phyloP scores from a whole-genome alignment of 2,888 invertebrate genomes.

The Nephrotoma appendiculata region DNA sequence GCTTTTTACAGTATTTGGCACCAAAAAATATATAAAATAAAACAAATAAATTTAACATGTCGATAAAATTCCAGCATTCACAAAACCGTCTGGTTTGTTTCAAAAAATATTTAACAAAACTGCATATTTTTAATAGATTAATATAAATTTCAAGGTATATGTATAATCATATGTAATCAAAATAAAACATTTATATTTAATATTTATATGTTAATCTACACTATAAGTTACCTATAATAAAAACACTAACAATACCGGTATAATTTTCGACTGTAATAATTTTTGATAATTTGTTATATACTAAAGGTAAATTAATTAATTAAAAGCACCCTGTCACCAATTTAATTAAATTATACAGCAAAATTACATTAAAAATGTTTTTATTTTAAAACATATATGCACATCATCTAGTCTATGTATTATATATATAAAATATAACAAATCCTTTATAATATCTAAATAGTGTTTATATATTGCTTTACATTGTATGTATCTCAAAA shows the following conservation, averaged over 20 bases:
- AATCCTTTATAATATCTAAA: neutral
- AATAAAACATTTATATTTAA: neutral
- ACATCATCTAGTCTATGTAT: neutral
- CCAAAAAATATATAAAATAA: neutral
- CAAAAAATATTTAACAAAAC: neutral
- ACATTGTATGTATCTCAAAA: neutral
- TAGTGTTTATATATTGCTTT: neutral
- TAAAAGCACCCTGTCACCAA: neutral
- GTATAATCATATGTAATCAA: neutral
- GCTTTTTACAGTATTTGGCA: neutral
- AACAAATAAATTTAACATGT: neutral
- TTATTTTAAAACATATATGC: neutral
- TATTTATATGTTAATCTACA: neutral
- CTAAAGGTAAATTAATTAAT: neutral
- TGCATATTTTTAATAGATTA: neutral
- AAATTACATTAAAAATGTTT: neutral
- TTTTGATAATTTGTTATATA: neutral
- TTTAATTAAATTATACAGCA: neutral
- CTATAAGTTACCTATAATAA: neutral
- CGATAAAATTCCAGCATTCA: neutral
- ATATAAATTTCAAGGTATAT: neutral
- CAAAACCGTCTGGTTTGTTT: neutral
- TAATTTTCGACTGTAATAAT: neutral
- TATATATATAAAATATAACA: neutral
- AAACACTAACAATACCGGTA: neutral